Base-by-base conservation (phyloP, 2,113 vertebrate genomes). In the Platycercus adscitus region DNA sequence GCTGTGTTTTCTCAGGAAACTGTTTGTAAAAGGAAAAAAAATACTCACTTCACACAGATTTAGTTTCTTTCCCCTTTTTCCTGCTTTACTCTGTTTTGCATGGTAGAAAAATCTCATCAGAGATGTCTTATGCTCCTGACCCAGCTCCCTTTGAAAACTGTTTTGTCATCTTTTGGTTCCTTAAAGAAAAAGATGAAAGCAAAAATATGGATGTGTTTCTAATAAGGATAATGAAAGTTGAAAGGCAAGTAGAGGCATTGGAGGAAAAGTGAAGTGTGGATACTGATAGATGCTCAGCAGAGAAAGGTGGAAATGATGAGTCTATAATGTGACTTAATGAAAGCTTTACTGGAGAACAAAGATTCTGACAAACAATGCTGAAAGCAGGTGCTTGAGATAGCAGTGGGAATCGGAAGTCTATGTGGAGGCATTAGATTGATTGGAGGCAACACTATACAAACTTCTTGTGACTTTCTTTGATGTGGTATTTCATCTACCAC, bases 161-260 rank as follows among this genome's bases (percentile, higher is more conserved):
- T 97, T 98, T 97, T 98, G 95, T 97, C 86, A 94, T 97, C 81
- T 83, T 95, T 97, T 96, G 91, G 85, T 72, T 97, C 83, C 92
- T 97, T 98, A 95, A 97, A 98, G 83, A 61, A 97, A 91, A 97
- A 96, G 95, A 97, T 95, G 86, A 98, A 97, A 97, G 97, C n/a
- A 75, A 96, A 98, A 96, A 93, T 96, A 91, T 58, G 76, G 86
- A 95, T 95, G 90, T 92, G 73, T 94, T 97, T 97, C 81, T 94
- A 89, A 76, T 96, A 88, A 98, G 73, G 88, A 95, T 96, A 98
- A 98, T 97, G 72, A 96, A 97, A 97, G 88, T 68, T 97, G 97
- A 98, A 97, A 98, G 77, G 79, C 82, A 95, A 93, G 35, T 60
- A 93, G 35, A 91, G 81, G 39, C 87, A 95, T 19, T 84, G 90